phyloP scores from a whole-genome alignment of 2,113 vertebrate species.

The Calonectris borealis region DNA sequence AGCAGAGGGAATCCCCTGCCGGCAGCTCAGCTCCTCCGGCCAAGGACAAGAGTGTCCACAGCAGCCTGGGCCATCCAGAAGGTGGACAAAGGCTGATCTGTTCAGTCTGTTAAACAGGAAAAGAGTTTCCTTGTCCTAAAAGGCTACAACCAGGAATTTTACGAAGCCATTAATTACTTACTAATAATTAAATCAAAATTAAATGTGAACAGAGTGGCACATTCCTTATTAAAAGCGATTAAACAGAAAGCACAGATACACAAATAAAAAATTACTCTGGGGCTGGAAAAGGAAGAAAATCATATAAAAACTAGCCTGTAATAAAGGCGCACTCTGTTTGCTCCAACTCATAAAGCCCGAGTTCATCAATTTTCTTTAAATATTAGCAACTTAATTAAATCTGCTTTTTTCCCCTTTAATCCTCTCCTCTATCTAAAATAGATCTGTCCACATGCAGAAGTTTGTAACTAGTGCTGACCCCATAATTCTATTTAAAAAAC shows the following conservation, averaged over 20 bases:
- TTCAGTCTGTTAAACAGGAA: not conserved
- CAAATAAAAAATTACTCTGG: slow-evolving; percentile 68
- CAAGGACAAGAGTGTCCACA: not conserved
- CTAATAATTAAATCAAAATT: slow-evolving; percentile 81
- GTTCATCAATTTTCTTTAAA: slow-evolving; percentile 86
- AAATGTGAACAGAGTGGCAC: slow-evolving; percentile 74
- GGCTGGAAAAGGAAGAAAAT: slow-evolving; percentile 72
- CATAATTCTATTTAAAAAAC: slow-evolving; percentile 80
- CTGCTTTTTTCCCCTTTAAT: slow-evolving; percentile 77
- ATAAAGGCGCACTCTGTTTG: slow-evolving; percentile 53
- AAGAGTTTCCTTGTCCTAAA: slow-evolving; percentile 35
- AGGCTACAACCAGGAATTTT: slow-evolving; percentile 58
- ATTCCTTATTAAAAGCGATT: slow-evolving; percentile 78
- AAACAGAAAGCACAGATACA: slow-evolving; percentile 70
- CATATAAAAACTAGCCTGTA: slow-evolving; percentile 67
- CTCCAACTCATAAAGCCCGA: slow-evolving; percentile 70
- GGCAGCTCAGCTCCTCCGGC: not conserved
- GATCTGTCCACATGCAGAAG: slow-evolving; percentile 81
- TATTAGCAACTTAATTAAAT: slow-evolving; percentile 88
- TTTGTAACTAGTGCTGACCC: slow-evolving; percentile 81
- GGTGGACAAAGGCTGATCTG: not conserved
- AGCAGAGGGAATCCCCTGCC: not conserved
- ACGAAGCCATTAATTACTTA: slow-evolving; percentile 72
- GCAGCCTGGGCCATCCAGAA: not conserved
- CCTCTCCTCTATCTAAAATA: slow-evolving; percentile 84